Conservation (phyloP, 2,797 vertebrate genomes). For the Darevskia nairensis region DNA sequence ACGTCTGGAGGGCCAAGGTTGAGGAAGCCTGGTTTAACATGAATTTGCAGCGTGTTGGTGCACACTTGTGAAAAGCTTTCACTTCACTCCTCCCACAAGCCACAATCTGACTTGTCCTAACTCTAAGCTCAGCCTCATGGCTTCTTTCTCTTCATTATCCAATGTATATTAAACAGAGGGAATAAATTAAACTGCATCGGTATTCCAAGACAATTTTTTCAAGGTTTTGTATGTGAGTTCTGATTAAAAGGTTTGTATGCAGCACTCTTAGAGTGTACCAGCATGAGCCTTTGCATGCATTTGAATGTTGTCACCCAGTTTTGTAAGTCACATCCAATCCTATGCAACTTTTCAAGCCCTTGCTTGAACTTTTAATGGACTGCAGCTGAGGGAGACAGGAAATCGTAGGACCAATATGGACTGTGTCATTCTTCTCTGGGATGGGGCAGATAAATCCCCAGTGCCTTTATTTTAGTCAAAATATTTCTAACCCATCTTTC, state of each 20-base stretch:
- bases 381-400: background rate
- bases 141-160: no score
- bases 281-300: background rate
- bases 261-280: background rate
- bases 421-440: no score
- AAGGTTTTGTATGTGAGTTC: background rate
- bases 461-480: no score
- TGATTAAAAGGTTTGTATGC: background rate
- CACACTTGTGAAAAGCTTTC: no score
- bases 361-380: background rate
- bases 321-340: background rate
- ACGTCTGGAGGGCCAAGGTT: no score
- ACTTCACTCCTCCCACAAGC: no score
- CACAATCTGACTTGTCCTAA: no score
- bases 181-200: background rate
- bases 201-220: background rate
- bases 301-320: background rate
- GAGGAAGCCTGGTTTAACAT: no score
- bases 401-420: background rate
- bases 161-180: background rate
- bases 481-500: background rate
- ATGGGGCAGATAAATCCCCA: background rate
- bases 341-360: background rate
- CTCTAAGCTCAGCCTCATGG: background rate
- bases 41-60: no score